Base-by-base conservation (phyloP, 53 echinoderm and acorn worm genomes). In the Arbacia lixula region DNA sequence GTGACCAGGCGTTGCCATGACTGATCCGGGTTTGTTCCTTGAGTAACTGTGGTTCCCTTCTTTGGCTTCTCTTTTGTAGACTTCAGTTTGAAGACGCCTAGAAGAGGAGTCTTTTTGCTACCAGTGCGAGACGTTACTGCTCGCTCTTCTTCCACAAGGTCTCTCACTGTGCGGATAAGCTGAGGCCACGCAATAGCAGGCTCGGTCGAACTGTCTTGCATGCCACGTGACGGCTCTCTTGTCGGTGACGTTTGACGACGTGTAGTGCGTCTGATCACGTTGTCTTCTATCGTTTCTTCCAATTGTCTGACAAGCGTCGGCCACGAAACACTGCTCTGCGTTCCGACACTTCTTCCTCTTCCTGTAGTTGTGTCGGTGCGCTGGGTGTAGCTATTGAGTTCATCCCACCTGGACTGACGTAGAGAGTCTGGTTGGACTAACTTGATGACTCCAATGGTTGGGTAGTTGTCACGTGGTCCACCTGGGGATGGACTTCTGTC, bases 31-130 rank as follows among this genome's bases (percentile, higher is more conserved):
- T 41, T 81, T 46, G 82, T 81, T 20, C 82, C 82, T 12, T 81
- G 64, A 34, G 50, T n/a, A 42, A 63, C 64, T 21, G 52, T 43
- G 22, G 50, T 39, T 17, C 39, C 31, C 32, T 16, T 63, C 1
- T 28, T 28, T 11, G 51, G 33, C 42, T 68, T 62, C 24, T 74
- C 88, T 9, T 62, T 66, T 31, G 75, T 76, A 57, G 85, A 85
- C 40, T 85, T 84, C 26, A 89, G 58, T 50, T 89, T 89, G 29
- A 89, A 85, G 20, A 89, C 68, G 36, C 89, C 68, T 14, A 89
- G 77, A 6, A 89, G 4, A 11, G 85, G 85, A 19, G 82, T 21
- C 64, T 51, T 61, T 49, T 64, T 81, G 33, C 50, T 46, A 41
- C 22, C 12, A 34, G 56, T 20, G 39, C 27, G 39, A 0, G 62